Conservation (phyloP, 2,888 invertebrate genomes). For the Nomada ferruginata region DNA sequence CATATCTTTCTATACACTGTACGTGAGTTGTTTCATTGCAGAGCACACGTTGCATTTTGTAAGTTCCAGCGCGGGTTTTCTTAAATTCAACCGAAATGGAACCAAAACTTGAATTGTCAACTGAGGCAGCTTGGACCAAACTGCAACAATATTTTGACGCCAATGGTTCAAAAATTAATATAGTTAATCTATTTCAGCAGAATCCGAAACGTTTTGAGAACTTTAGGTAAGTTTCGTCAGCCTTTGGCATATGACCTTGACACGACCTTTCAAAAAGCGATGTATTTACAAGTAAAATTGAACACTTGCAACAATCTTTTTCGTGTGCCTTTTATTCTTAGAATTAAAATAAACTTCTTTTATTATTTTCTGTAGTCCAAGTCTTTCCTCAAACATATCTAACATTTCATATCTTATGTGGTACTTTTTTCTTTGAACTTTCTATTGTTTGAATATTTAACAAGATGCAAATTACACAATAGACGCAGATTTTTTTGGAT, state of each 20-base stretch:
- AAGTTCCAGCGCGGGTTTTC: conserved; percentile 23
- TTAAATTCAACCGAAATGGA: conserved; percentile 83
- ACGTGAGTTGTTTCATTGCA: not conserved
- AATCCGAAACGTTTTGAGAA: conserved; percentile 94
- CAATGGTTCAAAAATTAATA: conserved; percentile 91
- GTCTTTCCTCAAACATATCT: not conserved
- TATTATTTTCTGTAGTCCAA: not conserved
- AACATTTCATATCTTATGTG: not conserved
- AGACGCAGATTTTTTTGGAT: not conserved
- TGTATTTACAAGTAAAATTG: not conserved
- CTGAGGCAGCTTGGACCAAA: conserved; percentile 90
- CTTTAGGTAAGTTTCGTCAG: conserved; percentile 89
- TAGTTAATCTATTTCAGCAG: conserved; percentile 92
- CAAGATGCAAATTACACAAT: not conserved
- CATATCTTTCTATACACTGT: not conserved
- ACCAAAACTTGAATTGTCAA: conserved; percentile 85
- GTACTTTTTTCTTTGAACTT: not conserved
- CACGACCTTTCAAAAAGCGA: conserved; percentile 71
- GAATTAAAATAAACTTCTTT: not conserved
- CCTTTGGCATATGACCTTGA: conserved; percentile 76
- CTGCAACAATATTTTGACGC: conserved; percentile 90
- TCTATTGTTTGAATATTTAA: not conserved
- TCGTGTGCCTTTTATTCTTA: not conserved
- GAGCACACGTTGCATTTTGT: conserved; percentile 28
- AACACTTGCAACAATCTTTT: not conserved